A percentile compares a stretch with the other conserved stretches of the same genome.
These are phyloP conservation scores for Xiphias gladius DNA, from an alignment of 2,113 vertebrate species.

Conservation along the genomic window DNA sequence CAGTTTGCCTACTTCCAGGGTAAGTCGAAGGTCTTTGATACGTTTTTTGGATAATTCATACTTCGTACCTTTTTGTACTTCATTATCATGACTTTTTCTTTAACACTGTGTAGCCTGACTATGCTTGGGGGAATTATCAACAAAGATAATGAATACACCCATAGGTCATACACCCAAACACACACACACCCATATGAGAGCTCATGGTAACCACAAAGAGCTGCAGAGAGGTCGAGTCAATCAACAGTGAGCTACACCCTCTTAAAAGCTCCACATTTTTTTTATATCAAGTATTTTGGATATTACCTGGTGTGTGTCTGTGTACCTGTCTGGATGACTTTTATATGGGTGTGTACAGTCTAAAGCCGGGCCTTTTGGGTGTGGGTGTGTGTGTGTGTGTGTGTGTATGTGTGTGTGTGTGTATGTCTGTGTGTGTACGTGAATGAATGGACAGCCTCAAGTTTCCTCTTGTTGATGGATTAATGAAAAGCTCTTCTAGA, in stretches of 20 bases:
- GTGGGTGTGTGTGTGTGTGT: background rate
- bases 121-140: slow-evolving; percentile 13
- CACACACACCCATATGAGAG: slow-evolving; percentile 7
- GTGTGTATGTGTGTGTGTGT: background rate
- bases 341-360: slow-evolving; percentile 10
- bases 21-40: slow-evolving; percentile 65
- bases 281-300: background rate
- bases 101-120: background rate
- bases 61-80: background rate
- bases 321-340: background rate
- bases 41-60: background rate
- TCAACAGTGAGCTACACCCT: slow-evolving; percentile 21
- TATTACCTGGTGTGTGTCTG: background rate
- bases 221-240: slow-evolving; percentile 23
- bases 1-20: slow-evolving; percentile 97
- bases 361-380: background rate
- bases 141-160: slow-evolving; percentile 24
- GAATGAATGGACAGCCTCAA: background rate
- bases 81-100: background rate
- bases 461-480: background rate
- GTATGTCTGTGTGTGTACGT: background rate
- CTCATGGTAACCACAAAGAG: slow-evolving; percentile 19
- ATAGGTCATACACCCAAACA: background rate
- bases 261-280: slow-evolving; percentile 6
- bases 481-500: slow-evolving; percentile 2